These are phyloP conservation scores for Euborellia annulipes DNA, from an alignment of 1,140 invertebrate species.

Conservation along the genomic window DNA sequence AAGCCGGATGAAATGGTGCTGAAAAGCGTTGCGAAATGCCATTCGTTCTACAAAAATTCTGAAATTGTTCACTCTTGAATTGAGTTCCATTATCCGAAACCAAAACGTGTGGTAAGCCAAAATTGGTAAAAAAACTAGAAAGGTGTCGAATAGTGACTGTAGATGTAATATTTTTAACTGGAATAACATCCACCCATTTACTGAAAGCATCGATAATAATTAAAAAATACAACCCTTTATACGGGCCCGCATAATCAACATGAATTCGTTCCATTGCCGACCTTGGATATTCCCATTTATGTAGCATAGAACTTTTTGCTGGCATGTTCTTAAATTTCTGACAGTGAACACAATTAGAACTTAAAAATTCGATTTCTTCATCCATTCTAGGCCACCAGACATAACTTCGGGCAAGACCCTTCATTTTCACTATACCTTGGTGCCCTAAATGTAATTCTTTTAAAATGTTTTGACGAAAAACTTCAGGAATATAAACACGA, in stretches of 20 bases:
- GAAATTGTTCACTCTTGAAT: constrained; percentile 15
- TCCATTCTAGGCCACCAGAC: constrained; percentile 1
- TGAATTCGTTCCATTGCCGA: neutral
- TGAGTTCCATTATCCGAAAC: constrained; percentile 20
- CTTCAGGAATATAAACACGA: constrained; percentile 1
- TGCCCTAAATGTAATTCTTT: constrained; percentile 8
- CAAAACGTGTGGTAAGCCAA: constrained; percentile 15
- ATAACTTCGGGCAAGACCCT: constrained; percentile 13
- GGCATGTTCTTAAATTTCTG: too few relatives aligned
- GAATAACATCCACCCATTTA: neutral
- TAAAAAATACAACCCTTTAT: neutral
- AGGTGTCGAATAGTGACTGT: neutral
- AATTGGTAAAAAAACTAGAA: constrained; percentile 9
- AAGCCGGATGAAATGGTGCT: constrained; percentile 14
- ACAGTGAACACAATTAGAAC: too few relatives aligned
- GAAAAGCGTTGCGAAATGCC: constrained; percentile 14
- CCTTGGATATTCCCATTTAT: neutral
- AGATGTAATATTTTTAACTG: neutral
- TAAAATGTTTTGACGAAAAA: neutral
- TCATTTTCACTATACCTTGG: constrained; percentile 10
- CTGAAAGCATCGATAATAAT: neutral
- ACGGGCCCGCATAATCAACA: neutral
- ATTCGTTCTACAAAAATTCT: constrained; percentile 14
- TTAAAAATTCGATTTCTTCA: neutral
- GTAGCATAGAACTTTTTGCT: too few relatives aligned